Evolutionary conservation across 2,888 invertebrate genomes (phyloP).

Genomic region (Eupelmus urozonus): DNA sequence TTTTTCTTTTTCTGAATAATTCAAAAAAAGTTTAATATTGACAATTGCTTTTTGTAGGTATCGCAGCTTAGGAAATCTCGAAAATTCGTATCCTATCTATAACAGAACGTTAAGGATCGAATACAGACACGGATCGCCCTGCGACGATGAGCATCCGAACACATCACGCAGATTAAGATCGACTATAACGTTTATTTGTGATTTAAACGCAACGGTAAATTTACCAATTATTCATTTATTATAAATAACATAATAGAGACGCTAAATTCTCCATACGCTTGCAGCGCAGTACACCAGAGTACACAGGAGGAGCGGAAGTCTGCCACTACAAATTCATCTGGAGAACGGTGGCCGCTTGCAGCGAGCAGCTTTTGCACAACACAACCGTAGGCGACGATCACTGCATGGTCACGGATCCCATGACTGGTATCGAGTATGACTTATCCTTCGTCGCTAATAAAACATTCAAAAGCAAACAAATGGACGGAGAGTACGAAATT

Average conservation of each 20-base stretch:
- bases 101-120: background rate
- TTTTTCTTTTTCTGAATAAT: background rate
- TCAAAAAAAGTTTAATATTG: slow-evolving; percentile 2
- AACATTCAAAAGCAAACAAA: background rate
- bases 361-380: slow-evolving; percentile 6
- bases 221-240: background rate
- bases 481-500: background rate
- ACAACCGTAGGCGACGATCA: background rate
- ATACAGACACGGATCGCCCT: background rate
- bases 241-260: background rate
- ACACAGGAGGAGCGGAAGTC: background rate
- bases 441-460: background rate
- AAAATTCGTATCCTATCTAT: background rate
- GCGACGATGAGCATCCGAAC: background rate
- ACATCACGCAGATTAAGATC: background rate
- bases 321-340: slow-evolving; percentile 33
- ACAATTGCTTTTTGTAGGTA: slow-evolving; percentile 2
- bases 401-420: slow-evolving; percentile 8
- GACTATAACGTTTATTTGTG: slow-evolving; percentile 24
- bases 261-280: background rate
- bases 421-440: slow-evolving; percentile 22
- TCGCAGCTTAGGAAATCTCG: slow-evolving; percentile 14
- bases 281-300: background rate
- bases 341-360: slow-evolving; percentile 37
- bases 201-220: slow-evolving; percentile 25